phyloP scores from a whole-genome alignment of 1,140 invertebrate species.

The Calycopis cecrops region DNA sequence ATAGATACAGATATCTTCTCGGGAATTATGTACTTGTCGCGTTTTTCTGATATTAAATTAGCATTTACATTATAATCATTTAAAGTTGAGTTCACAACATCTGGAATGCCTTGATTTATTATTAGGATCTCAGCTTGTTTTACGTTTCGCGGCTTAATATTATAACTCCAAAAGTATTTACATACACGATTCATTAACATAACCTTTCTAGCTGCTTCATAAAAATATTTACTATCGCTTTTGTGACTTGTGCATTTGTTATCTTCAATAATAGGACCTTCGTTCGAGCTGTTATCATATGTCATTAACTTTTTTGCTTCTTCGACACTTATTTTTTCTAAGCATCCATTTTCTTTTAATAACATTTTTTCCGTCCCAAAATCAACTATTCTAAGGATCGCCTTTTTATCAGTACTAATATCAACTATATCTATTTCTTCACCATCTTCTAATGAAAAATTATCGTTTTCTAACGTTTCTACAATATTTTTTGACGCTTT shows the following conservation, averaged over 20 bases:
- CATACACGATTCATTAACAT: constrained; percentile 51
- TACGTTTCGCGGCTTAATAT: constrained; percentile 29
- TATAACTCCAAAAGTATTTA: constrained; percentile 41
- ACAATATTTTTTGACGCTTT: constrained; percentile 58
- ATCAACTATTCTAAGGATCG: constrained; percentile 70
- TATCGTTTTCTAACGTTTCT: constrained; percentile 51
- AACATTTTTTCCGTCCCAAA: constrained; percentile 75
- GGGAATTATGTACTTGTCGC: constrained; percentile 51
- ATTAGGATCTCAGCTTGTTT: constrained; percentile 25
- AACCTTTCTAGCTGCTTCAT: constrained; percentile 42
- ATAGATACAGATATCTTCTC: constrained; percentile 59
- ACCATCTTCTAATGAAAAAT: constrained; percentile 59
- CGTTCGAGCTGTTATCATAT: neutral
- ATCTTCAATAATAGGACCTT: no score
- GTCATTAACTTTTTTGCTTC: constrained; percentile 55
- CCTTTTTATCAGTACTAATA: constrained; percentile 63
- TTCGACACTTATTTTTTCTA: constrained; percentile 66
- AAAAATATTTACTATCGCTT: constrained; percentile 30
- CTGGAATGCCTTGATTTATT: constrained; percentile 47
- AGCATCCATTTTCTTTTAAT: constrained; percentile 66
- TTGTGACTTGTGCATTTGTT: no score
- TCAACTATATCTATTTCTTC: constrained; percentile 67
- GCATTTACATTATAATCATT: constrained; percentile 39
- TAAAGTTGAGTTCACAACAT: constrained; percentile 67
- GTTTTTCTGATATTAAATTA: constrained; percentile 35